phyloP scores from a whole-genome alignment of 2,888 invertebrate species.

The Chymomyza amoena region DNA sequence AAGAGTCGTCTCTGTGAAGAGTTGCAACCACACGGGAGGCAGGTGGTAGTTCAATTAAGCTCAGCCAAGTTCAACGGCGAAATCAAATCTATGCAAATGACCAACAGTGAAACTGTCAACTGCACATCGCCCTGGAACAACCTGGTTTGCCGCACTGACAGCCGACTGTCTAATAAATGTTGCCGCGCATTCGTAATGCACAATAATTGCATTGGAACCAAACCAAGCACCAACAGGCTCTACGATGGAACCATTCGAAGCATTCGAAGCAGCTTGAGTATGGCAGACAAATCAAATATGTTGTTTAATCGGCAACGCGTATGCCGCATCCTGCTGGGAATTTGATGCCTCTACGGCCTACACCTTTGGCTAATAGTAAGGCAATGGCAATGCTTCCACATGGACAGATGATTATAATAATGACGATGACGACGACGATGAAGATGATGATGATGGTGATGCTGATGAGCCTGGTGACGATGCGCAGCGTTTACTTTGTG shows the following conservation, averaged over 20 bases:
- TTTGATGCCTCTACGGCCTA: conserved; percentile 64
- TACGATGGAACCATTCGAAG: not conserved
- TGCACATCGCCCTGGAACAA: conserved; percentile 18
- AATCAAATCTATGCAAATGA: conserved; percentile 48
- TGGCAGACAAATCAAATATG: conserved; percentile 63
- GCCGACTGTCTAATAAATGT: conserved; percentile 20
- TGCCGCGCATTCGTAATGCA: conserved; percentile 50
- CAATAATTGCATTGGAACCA: conserved; percentile 66
- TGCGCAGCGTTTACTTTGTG: conserved; percentile 19
- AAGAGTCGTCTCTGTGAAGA: conserved; percentile 6
- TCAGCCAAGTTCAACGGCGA: conserved; percentile 31
- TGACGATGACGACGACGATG: not conserved
- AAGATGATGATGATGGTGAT: not conserved
- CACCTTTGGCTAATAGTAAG: conserved; percentile 69
- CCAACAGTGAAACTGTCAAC: conserved; percentile 58
- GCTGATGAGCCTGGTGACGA: conserved; percentile 31
- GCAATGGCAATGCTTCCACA: conserved; percentile 33
- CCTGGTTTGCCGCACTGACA: not conserved
- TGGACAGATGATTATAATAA: not conserved
- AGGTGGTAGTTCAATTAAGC: conserved; percentile 64
- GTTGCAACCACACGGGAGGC: conserved; percentile 42
- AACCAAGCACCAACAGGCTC: not conserved
- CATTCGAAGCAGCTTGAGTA: not conserved
- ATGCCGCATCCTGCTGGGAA: conserved; percentile 63
- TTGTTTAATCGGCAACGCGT: conserved; percentile 30